phyloP scores from a whole-genome alignment of 2,888 invertebrate genomes.

The Nasonovia ribisnigri region DNA sequence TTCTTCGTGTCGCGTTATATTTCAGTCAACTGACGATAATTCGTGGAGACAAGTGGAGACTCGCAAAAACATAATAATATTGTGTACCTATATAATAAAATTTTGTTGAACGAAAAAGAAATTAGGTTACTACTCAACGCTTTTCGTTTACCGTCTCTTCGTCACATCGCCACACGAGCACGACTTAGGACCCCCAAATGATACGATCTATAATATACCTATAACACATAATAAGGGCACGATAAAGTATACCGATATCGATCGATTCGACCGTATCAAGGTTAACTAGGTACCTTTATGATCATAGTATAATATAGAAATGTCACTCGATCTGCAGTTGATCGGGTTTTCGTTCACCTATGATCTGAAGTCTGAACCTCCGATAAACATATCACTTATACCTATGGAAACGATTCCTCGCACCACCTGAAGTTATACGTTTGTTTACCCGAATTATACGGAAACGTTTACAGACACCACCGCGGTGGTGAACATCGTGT shows the following conservation, averaged over 20 bases:
- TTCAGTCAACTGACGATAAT: conserved; percentile 24
- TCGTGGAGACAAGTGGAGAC: not conserved
- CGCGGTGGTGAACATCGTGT: no score
- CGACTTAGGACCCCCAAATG: not conserved
- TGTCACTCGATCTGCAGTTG: not conserved
- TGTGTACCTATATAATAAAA: not conserved
- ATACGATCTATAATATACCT: not conserved
- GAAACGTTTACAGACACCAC: not conserved
- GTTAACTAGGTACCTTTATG: no score
- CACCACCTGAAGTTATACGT: not conserved
- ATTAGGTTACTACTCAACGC: not conserved
- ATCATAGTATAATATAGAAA: no score
- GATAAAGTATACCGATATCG: not conserved
- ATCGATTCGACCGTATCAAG: no score
- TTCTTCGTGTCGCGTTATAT: conserved; percentile 44
- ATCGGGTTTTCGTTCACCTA: not conserved
- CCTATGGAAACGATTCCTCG: not conserved
- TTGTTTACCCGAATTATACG: not conserved
- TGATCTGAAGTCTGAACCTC: not conserved
- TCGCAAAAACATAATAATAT: not conserved
- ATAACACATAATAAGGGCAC: not conserved
- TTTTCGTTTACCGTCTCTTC: not conserved
- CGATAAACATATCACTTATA: no score
- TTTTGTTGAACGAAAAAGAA: not conserved
- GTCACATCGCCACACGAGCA: not conserved